Conservation (phyloP, 2,888 invertebrate genomes). For the Trichacis sp. region DNA sequence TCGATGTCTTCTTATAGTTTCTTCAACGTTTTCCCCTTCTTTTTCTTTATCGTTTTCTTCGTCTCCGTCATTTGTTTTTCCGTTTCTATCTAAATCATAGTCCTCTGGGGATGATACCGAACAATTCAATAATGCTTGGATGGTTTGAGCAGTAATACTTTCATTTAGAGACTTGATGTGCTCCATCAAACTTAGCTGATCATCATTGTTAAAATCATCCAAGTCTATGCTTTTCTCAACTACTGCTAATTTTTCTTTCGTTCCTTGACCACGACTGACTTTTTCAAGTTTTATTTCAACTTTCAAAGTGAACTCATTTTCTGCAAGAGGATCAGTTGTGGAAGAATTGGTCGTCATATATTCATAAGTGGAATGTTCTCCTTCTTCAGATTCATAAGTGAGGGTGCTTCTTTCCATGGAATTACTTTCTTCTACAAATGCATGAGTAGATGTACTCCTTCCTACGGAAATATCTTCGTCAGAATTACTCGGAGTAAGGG, state of each 20-base stretch:
- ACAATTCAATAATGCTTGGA: constrained; percentile 46
- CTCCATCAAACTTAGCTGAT: constrained; percentile 35
- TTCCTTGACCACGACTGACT: constrained; percentile 36
- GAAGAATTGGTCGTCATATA: not conserved
- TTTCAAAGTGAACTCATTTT: constrained; percentile 31
- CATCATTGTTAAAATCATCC: constrained; percentile 25
- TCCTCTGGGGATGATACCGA: constrained; percentile 4
- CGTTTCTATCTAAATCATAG: not conserved
- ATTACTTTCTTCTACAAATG: too few relatives aligned
- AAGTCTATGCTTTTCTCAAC: constrained; percentile 45
- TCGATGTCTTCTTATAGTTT: not conserved
- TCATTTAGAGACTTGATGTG: constrained; percentile 44
- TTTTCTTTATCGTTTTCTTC: too few relatives aligned
- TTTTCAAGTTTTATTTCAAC: constrained; percentile 48
- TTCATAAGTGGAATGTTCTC: too few relatives aligned
- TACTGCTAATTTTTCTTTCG: constrained; percentile 42
- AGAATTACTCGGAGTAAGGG: not conserved
- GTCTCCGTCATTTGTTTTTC: too few relatives aligned
- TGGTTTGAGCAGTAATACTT: constrained; percentile 36
- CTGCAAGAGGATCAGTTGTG: not conserved
- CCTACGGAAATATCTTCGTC: not conserved
- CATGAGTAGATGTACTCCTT: too few relatives aligned
- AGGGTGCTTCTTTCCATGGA: too few relatives aligned
- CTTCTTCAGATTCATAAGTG: too few relatives aligned
- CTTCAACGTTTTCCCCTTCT: not conserved